Conservation (phyloP, 2,797 vertebrate species). For the Notamacropus eugenii region DNA sequence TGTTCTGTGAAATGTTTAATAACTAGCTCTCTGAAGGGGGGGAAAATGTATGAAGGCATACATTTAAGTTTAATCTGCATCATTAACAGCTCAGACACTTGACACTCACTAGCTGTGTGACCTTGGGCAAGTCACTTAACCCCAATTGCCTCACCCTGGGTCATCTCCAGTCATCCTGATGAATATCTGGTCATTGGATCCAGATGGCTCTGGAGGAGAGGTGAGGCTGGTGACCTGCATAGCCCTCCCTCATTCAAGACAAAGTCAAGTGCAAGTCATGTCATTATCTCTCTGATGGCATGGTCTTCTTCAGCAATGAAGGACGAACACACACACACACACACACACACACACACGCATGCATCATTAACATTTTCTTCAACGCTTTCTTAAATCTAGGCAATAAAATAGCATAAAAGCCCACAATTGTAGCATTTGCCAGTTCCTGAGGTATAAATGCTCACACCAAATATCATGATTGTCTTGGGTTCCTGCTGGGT, state of each 20-base stretch:
- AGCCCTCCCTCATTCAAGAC: too few species aligned
- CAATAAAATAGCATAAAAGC: background rate
- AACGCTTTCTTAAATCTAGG: background rate
- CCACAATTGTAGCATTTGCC: background rate
- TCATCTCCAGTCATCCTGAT: too few species aligned
- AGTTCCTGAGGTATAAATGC: background rate
- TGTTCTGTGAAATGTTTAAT: background rate
- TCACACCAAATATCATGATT: background rate
- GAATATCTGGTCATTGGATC: too few species aligned
- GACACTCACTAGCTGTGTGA: too few species aligned
- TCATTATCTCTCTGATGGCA: too few species aligned
- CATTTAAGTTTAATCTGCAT: background rate
- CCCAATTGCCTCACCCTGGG: too few species aligned
- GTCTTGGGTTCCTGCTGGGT: background rate
- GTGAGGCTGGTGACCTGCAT: too few species aligned
- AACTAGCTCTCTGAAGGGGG: background rate
- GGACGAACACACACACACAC: too few species aligned
- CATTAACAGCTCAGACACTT: background rate
- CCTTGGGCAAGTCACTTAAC: too few species aligned
- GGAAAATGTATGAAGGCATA: background rate
- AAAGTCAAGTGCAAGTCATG: too few species aligned
- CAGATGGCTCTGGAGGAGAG: too few species aligned
- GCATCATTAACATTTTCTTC: background rate
- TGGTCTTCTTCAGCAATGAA: too few species aligned
- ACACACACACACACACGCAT: background rate